These are phyloP conservation scores for Lota lota DNA, from an alignment of 2,113 vertebrate species.

Conservation along the genomic window DNA sequence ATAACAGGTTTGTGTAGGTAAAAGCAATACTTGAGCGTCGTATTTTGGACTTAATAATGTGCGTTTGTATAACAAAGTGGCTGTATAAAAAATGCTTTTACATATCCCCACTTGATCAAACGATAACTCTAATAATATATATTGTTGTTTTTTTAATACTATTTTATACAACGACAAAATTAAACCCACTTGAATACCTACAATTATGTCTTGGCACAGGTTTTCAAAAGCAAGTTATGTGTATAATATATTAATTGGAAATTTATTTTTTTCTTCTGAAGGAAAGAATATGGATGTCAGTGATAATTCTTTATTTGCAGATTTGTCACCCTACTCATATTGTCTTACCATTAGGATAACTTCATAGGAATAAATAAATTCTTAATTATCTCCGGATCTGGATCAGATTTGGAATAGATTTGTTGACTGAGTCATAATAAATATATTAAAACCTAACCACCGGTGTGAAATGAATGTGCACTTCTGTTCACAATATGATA, in stretches of 20 bases:
- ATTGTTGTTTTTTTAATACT: slow-evolving; percentile 19
- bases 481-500: neutral
- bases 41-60: slow-evolving; percentile 28
- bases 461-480: neutral
- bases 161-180: slow-evolving; percentile 15
- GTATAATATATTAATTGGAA: slow-evolving; percentile 15
- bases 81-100: slow-evolving; percentile 13
- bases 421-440: slow-evolving; percentile 51
- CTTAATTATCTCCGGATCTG: slow-evolving; percentile 3
- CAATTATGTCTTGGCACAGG: slow-evolving; percentile 16
- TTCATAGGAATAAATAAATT: slow-evolving; percentile 29
- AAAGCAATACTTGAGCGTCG: slow-evolving; percentile 37
- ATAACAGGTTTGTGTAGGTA: slow-evolving; percentile 30
- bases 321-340: slow-evolving; percentile 34
- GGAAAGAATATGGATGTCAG: slow-evolving; percentile 21
- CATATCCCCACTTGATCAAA: slow-evolving; percentile 30
- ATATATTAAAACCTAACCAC: slow-evolving; percentile 40
- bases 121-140: slow-evolving; percentile 28
- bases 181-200: slow-evolving; percentile 29
- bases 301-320: slow-evolving; percentile 7
- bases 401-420: slow-evolving; percentile 10
- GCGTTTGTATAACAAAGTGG: slow-evolving; percentile 14
- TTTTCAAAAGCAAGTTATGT: slow-evolving; percentile 27
- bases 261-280: neutral
- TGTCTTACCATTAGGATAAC: slow-evolving; percentile 25